Base-by-base conservation (phyloP, 2,113 vertebrate species). In the Calypte anna region DNA sequence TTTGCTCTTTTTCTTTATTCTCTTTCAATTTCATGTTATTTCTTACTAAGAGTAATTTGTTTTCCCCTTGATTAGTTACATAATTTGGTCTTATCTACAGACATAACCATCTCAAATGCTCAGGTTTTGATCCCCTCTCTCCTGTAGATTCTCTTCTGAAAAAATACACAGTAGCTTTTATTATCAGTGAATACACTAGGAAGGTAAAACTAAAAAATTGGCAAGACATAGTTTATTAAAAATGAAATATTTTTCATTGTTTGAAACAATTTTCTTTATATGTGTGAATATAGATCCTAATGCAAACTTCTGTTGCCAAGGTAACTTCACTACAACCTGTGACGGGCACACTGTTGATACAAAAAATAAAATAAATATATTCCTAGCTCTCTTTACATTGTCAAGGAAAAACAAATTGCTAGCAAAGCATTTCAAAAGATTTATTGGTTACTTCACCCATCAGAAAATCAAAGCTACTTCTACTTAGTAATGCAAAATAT, bases 171-270 rank as follows among this genome's bases (percentile, higher is more conserved):
- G 23, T 27, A 77, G 3, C 12, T 61, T 80, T 8, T 46, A 46
- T 46, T 59, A 80, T 15, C 15, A 59, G 15, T 51, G 76, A 91
- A 61, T 8, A 59, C 16, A 74, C 2, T n/a, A 76, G 14, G n/a
- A 76, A 82, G 20, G 1, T 51, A 73, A 66, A 72, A 46, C 30
- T n/a, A 64, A 82, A 59, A 3, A 66, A 86, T 70, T 23, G 8
- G 7, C 22, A 94, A 84, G 28, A 58, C 17, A 75, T 50, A 84
- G 6, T 50, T 15, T 27, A 38, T 20, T 25, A 19, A 76, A 82
- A 40, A 1, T 4, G 15, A 31, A 61, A 50, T 0, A 16, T 13
- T 62, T 68, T 1, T 1, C n/a, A 36, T 43, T 58, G 9, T 44
- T 80, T 67, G 18, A 72, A 57, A 51, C 22, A 50, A 50, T 10